Conservation (phyloP, 2,797 vertebrate species). For the Tarsius wallacei region DNA sequence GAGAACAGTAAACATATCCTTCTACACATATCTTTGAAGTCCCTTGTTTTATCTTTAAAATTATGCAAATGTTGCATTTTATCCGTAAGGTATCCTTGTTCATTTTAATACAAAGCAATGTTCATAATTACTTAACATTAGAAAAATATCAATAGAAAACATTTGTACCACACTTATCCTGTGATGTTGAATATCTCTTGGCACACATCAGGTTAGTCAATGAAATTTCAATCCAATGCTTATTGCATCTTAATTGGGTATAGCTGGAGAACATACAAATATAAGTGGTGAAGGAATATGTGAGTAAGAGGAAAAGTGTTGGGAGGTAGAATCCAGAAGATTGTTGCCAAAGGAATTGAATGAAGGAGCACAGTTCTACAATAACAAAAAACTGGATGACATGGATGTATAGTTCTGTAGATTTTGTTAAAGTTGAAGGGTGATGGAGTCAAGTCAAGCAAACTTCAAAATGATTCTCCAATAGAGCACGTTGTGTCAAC, state of each 20-base stretch:
- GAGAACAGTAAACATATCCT: neutral
- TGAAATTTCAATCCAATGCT: conserved; percentile 42
- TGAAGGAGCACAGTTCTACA: conserved; percentile 54
- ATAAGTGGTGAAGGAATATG: conserved; percentile 8
- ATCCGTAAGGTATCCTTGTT: neutral
- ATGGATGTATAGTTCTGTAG: conserved; percentile 64
- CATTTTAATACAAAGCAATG: conserved; percentile 59
- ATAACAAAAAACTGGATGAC: conserved; percentile 60
- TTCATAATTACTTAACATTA: conserved; percentile 47
- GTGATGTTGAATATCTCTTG: conserved; percentile 52
- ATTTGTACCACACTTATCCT: neutral
- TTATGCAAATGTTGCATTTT: conserved; percentile 52
- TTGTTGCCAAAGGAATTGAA: conserved; percentile 41
- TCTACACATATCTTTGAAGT: conserved; percentile 30
- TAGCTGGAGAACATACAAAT: conserved; percentile 34
- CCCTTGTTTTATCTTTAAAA: conserved; percentile 52
- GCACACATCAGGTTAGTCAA: conserved; percentile 51
- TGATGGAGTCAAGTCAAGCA: conserved; percentile 72
- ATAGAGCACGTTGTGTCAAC: conserved; percentile 63
- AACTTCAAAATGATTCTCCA: conserved; percentile 58
- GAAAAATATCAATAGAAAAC: conserved; percentile 34
- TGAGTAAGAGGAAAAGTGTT: neutral
- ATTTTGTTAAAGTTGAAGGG: conserved; percentile 53
- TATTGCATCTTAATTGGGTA: conserved; percentile 68
- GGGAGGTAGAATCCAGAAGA: conserved; percentile 34